Evolutionary conservation across 2,888 invertebrate genomes (phyloP), one percentile per base, ranked within the genome.

Genomic region (Plebejus argus): DNA sequence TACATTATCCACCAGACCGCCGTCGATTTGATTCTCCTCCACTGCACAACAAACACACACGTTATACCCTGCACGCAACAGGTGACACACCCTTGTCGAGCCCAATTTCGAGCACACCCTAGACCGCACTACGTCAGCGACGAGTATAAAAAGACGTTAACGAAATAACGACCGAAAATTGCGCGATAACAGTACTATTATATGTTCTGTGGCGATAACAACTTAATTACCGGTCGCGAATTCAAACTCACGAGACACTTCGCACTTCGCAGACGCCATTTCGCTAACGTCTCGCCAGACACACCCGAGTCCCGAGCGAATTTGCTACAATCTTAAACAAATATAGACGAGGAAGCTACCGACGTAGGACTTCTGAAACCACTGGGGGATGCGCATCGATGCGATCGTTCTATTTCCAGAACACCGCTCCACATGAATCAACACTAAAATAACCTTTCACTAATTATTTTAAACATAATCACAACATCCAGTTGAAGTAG

Each of bases 1-100:
- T 95, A 96, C 96, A 95, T 96, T 96, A 94, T 96, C 96, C 91
- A 95, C 94, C 88, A 95, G 86, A 83, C 88, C 89, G 83, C 91
- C 93, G 90, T 92, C 93, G 82, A 91, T 90, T 89, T 93, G 92
- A 91, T 90, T 87, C 82, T 89, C 88, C 83, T 91, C 93, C 89
- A 92, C 93, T 92, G 89, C 83, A 86, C 88, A 88, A 82, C 81
- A 85, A 82, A 86, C 85, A 85, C 86, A 84, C 81, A 83, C 83
- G 82, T 82, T 80, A 79, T 76, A 86, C 87, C 86, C 84, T 78
- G 45, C 39, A 70, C 28, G 33, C 78, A 79, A 80, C 79, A 79
- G 81, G 80, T 80, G 81, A 79, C 78, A 77, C 77, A 77, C 77
- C 58, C 72, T 76, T 33, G 10, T 5, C 23, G 18, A 0, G 45